Evolutionary conservation across 2,888 invertebrate genomes (phyloP).

Genomic region (Trichacis sp.): DNA sequence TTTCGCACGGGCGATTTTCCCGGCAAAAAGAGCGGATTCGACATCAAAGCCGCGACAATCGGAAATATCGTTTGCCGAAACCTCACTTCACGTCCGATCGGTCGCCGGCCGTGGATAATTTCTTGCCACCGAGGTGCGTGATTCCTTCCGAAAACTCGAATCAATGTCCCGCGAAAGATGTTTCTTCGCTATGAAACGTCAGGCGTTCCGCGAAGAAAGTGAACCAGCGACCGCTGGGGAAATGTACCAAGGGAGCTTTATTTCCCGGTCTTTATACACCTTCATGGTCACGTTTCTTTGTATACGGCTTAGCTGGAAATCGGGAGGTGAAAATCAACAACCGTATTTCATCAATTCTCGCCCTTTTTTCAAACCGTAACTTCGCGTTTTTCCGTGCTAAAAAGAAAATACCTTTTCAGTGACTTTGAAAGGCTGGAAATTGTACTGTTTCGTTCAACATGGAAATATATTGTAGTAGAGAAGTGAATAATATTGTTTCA

Average conservation of each 20-base stretch:
- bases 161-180: slow-evolving; percentile 8
- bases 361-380: no score
- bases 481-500: no score
- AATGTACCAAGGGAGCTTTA: slow-evolving; percentile 4
- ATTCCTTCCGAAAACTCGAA: slow-evolving; percentile 7
- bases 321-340: slow-evolving; percentile 3
- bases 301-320: not conserved
- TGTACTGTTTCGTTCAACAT: no score
- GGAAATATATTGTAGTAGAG: no score
- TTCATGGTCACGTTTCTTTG: not conserved
- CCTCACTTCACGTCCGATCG: slow-evolving; percentile 2
- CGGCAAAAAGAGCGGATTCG: not conserved
- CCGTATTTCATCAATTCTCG: no score
- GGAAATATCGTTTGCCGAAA: slow-evolving; percentile 12
- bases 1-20: not conserved
- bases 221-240: slow-evolving; percentile 2
- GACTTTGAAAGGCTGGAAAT: no score
- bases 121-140: slow-evolving; percentile 6
- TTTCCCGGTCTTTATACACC: slow-evolving; percentile 7
- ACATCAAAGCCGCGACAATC: slow-evolving; percentile 8
- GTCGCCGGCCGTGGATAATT: slow-evolving; percentile 3
- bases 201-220: not conserved
- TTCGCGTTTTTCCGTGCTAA: no score
- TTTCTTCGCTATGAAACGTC: slow-evolving; percentile 11
- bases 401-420: no score